Conservation (phyloP, 2,888 invertebrate genomes). For the Andrena minutula region DNA sequence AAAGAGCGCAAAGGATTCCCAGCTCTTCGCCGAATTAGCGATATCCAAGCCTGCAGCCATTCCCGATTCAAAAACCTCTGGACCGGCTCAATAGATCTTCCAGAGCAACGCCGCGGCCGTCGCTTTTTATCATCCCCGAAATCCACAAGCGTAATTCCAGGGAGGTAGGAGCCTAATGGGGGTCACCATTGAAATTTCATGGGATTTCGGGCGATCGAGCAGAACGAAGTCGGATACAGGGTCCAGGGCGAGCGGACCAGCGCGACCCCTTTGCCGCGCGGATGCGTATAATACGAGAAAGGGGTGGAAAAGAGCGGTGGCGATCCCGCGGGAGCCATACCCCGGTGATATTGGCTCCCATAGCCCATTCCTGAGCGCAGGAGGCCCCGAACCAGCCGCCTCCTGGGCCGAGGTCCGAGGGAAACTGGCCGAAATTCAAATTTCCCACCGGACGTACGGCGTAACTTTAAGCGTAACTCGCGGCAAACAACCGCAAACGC, state of each 20-base stretch:
- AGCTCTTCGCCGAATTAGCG: too few species aligned
- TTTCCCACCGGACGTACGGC: constrained; percentile 71
- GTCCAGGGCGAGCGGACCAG: constrained; percentile 37
- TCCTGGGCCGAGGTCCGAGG: constrained; percentile 63
- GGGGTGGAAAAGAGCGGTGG: constrained; percentile 72
- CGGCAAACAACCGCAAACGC: constrained; percentile 61
- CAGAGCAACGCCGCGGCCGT: constrained; percentile 1
- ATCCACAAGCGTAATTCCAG: constrained; percentile 47
- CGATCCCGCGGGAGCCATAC: constrained; percentile 77
- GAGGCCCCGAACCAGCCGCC: constrained; percentile 70
- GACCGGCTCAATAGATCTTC: constrained; percentile 8
- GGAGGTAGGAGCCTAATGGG: constrained; percentile 54
- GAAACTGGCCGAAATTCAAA: constrained; percentile 75
- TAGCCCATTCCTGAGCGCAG: constrained; percentile 74
- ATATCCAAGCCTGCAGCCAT: neutral
- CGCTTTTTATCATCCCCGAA: constrained; percentile 25
- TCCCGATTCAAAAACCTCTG: neutral
- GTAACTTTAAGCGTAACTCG: constrained; percentile 73
- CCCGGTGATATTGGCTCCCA: constrained; percentile 80
- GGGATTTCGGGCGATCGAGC: constrained; percentile 70
- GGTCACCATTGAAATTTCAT: constrained; percentile 71
- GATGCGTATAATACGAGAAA: constrained; percentile 73
- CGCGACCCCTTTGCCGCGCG: constrained; percentile 64
- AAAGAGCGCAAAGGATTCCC: too few species aligned
- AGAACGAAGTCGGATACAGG: constrained; percentile 61